Evolutionary conservation across 1,140 invertebrate species (phyloP).

Genomic region (Popillia japonica): DNA sequence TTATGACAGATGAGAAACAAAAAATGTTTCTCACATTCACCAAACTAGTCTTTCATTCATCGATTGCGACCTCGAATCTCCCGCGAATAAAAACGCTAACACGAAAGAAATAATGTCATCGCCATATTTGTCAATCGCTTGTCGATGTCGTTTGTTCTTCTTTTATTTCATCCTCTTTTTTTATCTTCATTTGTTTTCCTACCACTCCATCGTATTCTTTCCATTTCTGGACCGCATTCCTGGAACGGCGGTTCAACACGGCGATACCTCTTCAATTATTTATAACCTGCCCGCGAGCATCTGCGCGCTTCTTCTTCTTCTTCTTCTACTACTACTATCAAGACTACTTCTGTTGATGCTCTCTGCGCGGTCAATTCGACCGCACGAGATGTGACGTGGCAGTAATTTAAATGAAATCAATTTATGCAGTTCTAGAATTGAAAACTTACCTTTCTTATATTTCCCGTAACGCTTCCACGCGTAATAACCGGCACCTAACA

Average conservation of each 20-base stretch:
- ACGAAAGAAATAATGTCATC: background rate
- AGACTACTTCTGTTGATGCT: background rate
- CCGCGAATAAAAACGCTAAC: background rate
- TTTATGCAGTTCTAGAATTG: too few species aligned
- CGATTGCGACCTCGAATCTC: background rate
- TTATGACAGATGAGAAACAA: too few species aligned
- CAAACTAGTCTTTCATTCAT: too few species aligned
- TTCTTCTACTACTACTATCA: too few species aligned
- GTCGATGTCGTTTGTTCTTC: background rate
- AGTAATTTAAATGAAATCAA: too few species aligned
- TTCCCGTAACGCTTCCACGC: constrained; percentile 33
- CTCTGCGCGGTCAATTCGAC: background rate
- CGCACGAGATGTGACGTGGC: background rate
- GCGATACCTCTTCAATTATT: background rate
- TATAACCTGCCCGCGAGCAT: background rate
- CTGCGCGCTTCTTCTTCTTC: too few species aligned
- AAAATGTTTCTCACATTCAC: too few species aligned
- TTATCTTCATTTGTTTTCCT: too few species aligned
- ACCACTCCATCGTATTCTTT: too few species aligned
- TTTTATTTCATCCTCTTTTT: background rate
- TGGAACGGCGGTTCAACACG: background rate
- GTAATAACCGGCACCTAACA: constrained; percentile 13
- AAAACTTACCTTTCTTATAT: constrained; percentile 37
- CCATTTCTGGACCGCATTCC: constrained; percentile 3
- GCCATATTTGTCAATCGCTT: background rate